Percentiles rank a stretch among this genome's conserved stretches.
Evolutionary conservation across 2,888 invertebrate species (phyloP).

Genomic region (Drosophila anomalipes): DNA sequence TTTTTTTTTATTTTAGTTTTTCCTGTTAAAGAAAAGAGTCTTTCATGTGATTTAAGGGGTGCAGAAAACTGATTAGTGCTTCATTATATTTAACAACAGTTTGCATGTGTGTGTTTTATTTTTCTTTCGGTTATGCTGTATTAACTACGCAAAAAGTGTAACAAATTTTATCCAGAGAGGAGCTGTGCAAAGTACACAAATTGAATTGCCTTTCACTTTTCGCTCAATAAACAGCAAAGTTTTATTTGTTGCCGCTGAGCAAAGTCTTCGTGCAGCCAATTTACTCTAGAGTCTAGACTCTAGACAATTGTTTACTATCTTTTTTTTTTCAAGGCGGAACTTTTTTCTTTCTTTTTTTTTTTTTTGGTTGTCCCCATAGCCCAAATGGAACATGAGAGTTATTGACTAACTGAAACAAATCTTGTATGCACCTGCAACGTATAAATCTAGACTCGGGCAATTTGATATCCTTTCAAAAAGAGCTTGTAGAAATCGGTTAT

Average conservation of each 20-base stretch:
- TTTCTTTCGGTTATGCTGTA: constrained; percentile 49
- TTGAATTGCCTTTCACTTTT: constrained; percentile 63
- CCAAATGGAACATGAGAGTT: constrained; percentile 13
- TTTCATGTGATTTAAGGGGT: constrained; percentile 29
- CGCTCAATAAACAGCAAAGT: constrained; percentile 62
- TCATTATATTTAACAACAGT: constrained; percentile 51
- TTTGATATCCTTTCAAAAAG: constrained; percentile 4
- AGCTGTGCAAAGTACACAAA: constrained; percentile 35
- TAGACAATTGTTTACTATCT: constrained; percentile 16
- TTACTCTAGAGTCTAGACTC: constrained; percentile 15
- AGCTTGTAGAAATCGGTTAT: background rate
- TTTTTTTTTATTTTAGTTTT: constrained; percentile 10
- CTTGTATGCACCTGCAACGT: background rate
- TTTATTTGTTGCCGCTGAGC: constrained; percentile 17
- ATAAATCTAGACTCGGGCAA: background rate
- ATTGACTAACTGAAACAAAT: constrained; percentile 14
- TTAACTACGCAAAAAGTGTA: constrained; percentile 75
- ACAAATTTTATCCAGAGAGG: constrained; percentile 65
- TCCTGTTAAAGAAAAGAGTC: constrained; percentile 29
- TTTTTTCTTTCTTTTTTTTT: background rate
- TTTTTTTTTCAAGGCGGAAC: constrained; percentile 1
- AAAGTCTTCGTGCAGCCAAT: constrained; percentile 1
- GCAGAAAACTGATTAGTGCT: constrained; percentile 51
- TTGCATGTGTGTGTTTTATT: background rate
- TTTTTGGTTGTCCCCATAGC: background rate